Conservation (phyloP, 2,113 vertebrate species). For the Protobothrops flavoviridis region DNA sequence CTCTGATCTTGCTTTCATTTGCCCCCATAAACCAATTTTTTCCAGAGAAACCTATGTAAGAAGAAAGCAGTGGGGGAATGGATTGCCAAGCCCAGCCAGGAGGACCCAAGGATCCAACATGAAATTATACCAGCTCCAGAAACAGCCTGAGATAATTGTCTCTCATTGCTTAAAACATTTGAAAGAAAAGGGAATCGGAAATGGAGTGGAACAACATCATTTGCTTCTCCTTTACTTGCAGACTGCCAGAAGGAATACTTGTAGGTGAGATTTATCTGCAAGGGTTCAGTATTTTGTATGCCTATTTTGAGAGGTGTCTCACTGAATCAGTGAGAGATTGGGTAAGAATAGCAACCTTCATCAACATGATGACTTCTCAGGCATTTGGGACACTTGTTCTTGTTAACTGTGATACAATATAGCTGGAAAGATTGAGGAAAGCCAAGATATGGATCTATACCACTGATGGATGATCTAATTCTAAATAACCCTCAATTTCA, state of each 20-base stretch:
- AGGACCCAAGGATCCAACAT: neutral
- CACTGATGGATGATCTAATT: neutral
- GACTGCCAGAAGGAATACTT: neutral
- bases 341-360: neutral
- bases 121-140: neutral
- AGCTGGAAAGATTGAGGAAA: neutral
- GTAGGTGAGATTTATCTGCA: neutral
- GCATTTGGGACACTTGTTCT: neutral
- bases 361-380: neutral
- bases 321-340: neutral
- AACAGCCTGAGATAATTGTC: neutral
- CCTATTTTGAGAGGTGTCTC: neutral
- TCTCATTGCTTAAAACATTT: neutral
- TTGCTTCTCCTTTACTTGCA: neutral
- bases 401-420: neutral
- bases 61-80: neutral
- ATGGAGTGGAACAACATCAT: neutral
- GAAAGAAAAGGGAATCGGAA: neutral
- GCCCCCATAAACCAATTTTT: neutral
- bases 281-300: neutral
- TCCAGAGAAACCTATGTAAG: neutral
- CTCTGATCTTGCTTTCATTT: neutral
- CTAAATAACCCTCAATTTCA: neutral
- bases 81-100: neutral
- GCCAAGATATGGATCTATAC: neutral